Evolutionary conservation across 2,888 invertebrate genomes (phyloP).

Genomic region (Diabrotica balteata): DNA sequence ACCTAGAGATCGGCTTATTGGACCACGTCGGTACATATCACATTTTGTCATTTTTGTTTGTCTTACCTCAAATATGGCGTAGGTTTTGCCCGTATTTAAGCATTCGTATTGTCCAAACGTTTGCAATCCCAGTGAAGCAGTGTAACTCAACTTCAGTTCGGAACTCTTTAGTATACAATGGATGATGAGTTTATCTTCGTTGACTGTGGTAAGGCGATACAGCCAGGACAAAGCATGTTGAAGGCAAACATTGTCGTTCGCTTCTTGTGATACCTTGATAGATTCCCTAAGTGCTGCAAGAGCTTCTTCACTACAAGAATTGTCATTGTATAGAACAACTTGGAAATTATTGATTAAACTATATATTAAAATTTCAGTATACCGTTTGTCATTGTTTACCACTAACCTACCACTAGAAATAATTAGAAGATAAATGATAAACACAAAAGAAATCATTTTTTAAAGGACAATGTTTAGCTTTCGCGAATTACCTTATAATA

Average conservation of each 20-base stretch:
- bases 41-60: no score
- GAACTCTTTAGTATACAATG: constrained; percentile 73
- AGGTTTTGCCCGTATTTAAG: constrained; percentile 71
- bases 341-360: no score
- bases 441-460: no score
- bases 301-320: constrained; percentile 72
- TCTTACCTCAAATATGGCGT: constrained; percentile 70
- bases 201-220: constrained; percentile 65
- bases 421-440: no score
- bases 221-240: constrained; percentile 88
- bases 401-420: no score
- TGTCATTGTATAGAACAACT: neutral
- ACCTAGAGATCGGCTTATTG: no score
- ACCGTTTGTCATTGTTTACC: no score
- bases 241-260: constrained; percentile 83
- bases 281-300: constrained; percentile 85
- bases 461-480: no score
- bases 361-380: no score
- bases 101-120: constrained; percentile 81
- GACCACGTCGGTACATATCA: no score
- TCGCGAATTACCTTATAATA: no score
- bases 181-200: constrained; percentile 70
- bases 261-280: constrained; percentile 86
- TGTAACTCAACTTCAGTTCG: constrained; percentile 73
- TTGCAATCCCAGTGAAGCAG: constrained; percentile 76